Evolutionary conservation across 2,888 invertebrate genomes (phyloP).

Genomic region (Acleris sparsana): DNA sequence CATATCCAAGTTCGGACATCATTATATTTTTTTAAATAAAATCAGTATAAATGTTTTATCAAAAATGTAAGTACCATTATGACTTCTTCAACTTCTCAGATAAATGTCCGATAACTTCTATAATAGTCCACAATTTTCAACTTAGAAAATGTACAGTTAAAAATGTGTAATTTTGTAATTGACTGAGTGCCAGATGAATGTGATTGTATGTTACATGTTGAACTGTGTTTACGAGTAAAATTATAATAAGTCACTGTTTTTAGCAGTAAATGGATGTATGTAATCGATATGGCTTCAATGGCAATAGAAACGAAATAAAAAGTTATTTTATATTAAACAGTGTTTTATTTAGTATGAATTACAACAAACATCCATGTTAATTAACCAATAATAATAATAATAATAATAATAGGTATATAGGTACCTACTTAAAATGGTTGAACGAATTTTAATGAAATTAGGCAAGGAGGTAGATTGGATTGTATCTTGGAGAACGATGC

Average conservation of each 20-base stretch:
- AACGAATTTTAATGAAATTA: too few relatives aligned
- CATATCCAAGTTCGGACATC: too few relatives aligned
- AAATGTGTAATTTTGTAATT: constrained; percentile 32
- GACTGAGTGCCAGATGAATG: constrained; percentile 76
- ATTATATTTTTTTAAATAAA: not conserved
- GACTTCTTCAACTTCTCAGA: not conserved
- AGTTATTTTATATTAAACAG: constrained; percentile 75
- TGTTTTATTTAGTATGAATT: constrained; percentile 43
- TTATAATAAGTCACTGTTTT: constrained; percentile 64
- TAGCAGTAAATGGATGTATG: constrained; percentile 67
- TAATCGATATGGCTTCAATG: constrained; percentile 71
- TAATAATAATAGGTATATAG: too few relatives aligned
- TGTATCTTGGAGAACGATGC: too few relatives aligned
- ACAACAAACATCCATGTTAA: too few relatives aligned
- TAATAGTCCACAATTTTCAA: constrained; percentile 38
- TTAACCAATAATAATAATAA: too few relatives aligned
- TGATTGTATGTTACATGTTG: constrained; percentile 70
- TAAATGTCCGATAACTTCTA: not conserved
- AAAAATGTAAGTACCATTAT: not conserved
- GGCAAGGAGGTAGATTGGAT: too few relatives aligned
- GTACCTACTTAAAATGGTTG: too few relatives aligned
- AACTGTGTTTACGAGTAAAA: constrained; percentile 51
- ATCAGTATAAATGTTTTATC: not conserved
- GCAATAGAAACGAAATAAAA: constrained; percentile 71
- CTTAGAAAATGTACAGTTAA: constrained; percentile 50